Evolutionary conservation across 2,888 invertebrate genomes (phyloP).

Genomic region (Timema cristinae): DNA sequence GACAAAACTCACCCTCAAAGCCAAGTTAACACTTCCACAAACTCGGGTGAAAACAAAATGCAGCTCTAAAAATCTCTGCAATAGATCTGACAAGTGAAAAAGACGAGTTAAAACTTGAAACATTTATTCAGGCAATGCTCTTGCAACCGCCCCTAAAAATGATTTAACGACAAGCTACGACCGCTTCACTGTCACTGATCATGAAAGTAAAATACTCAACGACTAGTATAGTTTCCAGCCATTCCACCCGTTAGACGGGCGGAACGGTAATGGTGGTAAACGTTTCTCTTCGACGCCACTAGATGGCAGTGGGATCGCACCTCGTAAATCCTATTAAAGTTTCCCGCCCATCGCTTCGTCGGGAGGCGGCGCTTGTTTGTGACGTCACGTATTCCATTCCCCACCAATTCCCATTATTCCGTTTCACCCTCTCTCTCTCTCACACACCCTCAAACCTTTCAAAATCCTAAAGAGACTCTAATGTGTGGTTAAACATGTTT

Average conservation of each 20-base stretch:
- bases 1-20: neutral
- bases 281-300: slow-evolving; percentile 26
- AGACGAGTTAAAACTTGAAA: too few species aligned
- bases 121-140: too few species aligned
- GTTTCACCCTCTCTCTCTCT: slow-evolving; percentile 15
- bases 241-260: slow-evolving; percentile 24
- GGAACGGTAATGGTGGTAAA: slow-evolving; percentile 25
- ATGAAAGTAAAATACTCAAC: slow-evolving; percentile 22
- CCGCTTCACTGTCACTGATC: neutral
- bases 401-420: too few species aligned
- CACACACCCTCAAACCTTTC: neutral
- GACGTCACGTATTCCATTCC: slow-evolving; percentile 19
- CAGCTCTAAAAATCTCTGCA: too few species aligned
- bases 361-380: slow-evolving; percentile 50
- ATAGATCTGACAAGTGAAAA: too few species aligned
- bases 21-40: neutral
- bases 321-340: slow-evolving; percentile 42
- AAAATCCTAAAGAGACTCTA: too few species aligned
- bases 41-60: neutral
- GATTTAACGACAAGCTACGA: too few species aligned
- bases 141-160: too few species aligned
- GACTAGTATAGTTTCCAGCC: slow-evolving; percentile 21
- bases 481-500: too few species aligned
- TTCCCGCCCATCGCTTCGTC: slow-evolving; percentile 56
- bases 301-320: slow-evolving; percentile 47